Conservation (phyloP, 2,797 vertebrate species). For the Poecilia gillii region DNA sequence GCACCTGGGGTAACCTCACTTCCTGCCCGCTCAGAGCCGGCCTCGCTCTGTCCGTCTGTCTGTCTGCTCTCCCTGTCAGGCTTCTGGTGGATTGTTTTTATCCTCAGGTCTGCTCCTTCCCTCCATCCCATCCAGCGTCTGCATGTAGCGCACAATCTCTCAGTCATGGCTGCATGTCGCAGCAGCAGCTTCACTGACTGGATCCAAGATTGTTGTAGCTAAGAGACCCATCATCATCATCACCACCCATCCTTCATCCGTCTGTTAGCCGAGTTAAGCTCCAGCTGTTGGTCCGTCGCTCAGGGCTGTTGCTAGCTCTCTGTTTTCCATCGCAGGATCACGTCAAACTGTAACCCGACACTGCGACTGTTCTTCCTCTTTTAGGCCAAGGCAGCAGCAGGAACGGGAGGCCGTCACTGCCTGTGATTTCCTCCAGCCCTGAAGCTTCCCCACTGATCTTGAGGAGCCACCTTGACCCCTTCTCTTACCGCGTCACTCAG, state of each 20-base stretch:
- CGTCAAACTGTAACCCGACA: slow-evolving; percentile 29
- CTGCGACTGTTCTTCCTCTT: slow-evolving; percentile 70
- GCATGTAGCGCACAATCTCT: slow-evolving; percentile 56
- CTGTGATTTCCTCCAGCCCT: slow-evolving; percentile 56
- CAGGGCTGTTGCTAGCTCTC: slow-evolving; percentile 47
- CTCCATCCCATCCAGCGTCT: slow-evolving; percentile 36
- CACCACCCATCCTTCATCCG: slow-evolving; percentile 12
- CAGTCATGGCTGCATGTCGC: slow-evolving; percentile 43
- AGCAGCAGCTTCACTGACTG: slow-evolving; percentile 44
- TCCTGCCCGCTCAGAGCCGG: slow-evolving; percentile 30
- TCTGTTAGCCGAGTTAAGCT: slow-evolving; percentile 3
- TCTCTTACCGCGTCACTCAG: slow-evolving; percentile 64
- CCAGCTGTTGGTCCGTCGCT: slow-evolving; percentile 42
- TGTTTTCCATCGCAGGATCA: slow-evolving; percentile 20
- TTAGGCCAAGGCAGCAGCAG: slow-evolving; percentile 71
- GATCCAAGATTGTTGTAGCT: slow-evolving; percentile 48
- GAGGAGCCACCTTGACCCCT: slow-evolving; percentile 58
- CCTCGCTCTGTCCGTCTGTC: slow-evolving; percentile 29
- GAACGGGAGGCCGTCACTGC: slow-evolving; percentile 50
- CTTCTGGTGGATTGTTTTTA: slow-evolving; percentile 41
- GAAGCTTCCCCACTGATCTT: slow-evolving; percentile 38
- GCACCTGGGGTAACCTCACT: slow-evolving; percentile 64
- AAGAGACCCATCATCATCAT: slow-evolving; percentile 13
- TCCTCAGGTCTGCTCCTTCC: slow-evolving; percentile 56
- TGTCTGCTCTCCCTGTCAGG: slow-evolving; percentile 30